phyloP scores from a whole-genome alignment of 2,888 invertebrate species.

The Balanococcus diminutus region DNA sequence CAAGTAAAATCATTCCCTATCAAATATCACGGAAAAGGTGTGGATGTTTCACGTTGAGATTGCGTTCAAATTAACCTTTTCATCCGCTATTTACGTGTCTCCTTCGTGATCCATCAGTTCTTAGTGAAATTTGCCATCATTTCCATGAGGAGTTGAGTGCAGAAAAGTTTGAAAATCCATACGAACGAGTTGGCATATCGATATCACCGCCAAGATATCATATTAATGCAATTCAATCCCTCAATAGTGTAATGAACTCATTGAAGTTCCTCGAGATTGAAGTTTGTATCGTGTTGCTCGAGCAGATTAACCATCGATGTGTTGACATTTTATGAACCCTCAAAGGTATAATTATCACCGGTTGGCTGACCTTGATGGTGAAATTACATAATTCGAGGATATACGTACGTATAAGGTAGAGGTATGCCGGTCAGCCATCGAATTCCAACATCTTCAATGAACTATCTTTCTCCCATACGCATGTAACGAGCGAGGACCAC shows the following conservation, averaged over 20 bases:
- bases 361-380: not conserved
- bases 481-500: not conserved
- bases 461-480: not conserved
- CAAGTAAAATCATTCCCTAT: not conserved
- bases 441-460: not conserved
- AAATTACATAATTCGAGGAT: constrained; percentile 9
- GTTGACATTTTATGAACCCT: not conserved
- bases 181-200: not conserved
- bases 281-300: not conserved
- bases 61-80: not conserved
- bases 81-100: not conserved
- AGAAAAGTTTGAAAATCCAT: not conserved
- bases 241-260: constrained; percentile 35
- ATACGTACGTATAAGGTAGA: not conserved
- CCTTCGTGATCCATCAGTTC: not conserved
- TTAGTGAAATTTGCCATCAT: not conserved
- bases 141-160: not conserved
- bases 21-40: not conserved
- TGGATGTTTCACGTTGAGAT: not conserved
- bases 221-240: not conserved
- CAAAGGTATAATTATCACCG: constrained; percentile 4
- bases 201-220: constrained; percentile 6
- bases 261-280: constrained; percentile 9
- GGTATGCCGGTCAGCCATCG: not conserved
- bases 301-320: not conserved